A percentile compares a stretch with the other conserved stretches of the same genome.
Evolutionary conservation across 2,888 invertebrate species (phyloP).

Genomic region (Zhuqinia jingwanae): DNA sequence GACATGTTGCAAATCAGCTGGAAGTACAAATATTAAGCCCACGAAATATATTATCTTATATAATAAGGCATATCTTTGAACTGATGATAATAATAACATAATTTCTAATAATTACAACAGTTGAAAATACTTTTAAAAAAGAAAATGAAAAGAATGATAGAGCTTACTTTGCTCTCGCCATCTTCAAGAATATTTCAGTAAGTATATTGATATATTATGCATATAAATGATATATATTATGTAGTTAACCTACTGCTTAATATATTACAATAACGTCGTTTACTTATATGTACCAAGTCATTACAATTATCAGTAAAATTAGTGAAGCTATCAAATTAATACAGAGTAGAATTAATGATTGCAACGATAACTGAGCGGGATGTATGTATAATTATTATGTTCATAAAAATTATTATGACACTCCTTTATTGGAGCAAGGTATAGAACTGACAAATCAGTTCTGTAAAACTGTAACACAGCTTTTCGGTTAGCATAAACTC

Average conservation of each 20-base stretch:
- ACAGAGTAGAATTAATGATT: slow-evolving; percentile 58
- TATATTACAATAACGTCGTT: slow-evolving; percentile 22
- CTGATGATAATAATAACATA: slow-evolving; percentile 36
- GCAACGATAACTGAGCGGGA: slow-evolving; percentile 66
- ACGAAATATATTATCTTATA: slow-evolving; percentile 20
- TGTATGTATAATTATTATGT: too few relatives aligned
- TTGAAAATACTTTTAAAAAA: slow-evolving; percentile 21
- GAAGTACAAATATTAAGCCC: slow-evolving; percentile 66
- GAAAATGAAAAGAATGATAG: slow-evolving; percentile 36
- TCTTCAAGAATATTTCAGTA: slow-evolving; percentile 58
- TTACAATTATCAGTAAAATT: slow-evolving; percentile 69
- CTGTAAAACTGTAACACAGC: slow-evolving; percentile 48
- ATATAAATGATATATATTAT: slow-evolving; percentile 21
- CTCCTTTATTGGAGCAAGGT: slow-evolving; percentile 47
- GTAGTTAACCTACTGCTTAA: slow-evolving; percentile 26
- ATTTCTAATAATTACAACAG: slow-evolving; percentile 28
- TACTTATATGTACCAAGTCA: slow-evolving; percentile 52
- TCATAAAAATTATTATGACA: slow-evolving; percentile 37
- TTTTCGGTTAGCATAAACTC: slow-evolving; percentile 49
- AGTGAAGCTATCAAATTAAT: slow-evolving; percentile 63
- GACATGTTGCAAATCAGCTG: slow-evolving; percentile 16
- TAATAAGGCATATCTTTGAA: slow-evolving; percentile 53
- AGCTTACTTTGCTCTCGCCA: slow-evolving; percentile 30
- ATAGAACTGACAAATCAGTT: slow-evolving; percentile 61
- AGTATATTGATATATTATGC: slow-evolving; percentile 48